Evolutionary conservation across 2,797 vertebrate genomes (phyloP), one percentile per base, ranked within the genome.

Genomic region (Adelosebastes latens): DNA sequence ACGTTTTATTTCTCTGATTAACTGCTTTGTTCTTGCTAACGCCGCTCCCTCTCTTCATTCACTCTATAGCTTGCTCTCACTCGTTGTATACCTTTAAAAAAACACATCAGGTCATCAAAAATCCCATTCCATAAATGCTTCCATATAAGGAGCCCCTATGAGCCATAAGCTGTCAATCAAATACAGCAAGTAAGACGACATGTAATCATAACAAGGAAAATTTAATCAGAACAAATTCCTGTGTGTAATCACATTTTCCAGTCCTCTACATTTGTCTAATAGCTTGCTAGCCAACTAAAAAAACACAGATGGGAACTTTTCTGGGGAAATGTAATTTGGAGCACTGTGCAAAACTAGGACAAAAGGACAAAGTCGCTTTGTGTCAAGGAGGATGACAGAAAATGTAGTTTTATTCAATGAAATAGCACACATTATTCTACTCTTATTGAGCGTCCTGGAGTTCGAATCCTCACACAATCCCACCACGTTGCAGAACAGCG

Each of bases 291-390:
- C 24, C 46, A 52, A 58, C n/a, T 7, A 66, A 39, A 60, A 60
- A 70, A 63, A 59, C 24, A 66, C 66, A 18, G 9, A 75, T 8
- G 10, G 16, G 58, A 53, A 78, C 34, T 67, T 70, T 62, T 67
- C 60, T 53, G 46, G 55, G 64, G 31, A 84, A 36, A 68, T 82
- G 39, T 39, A 60, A 72, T 81, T 79, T 70, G 52, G 7, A 60
- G 58, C 46, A 27, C 16, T 7, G 20, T 34, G 12, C 22, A 24
- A 72, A 79, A 84, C 29, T 74, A 63, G 73, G 56, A 63, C 68
- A 49, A 75, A 71, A 60, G 58, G 62, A 81, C 62, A 75, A 82
- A 74, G 69, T 80, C 65, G 34, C 60, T 42, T 65, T 14, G 25
- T 27, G 59, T 65, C 24, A 69, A 14, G 20, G 53, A 53, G 42